Evolutionary conservation across 2,113 vertebrate genomes (phyloP).

Genomic region (Leptodactylus fuscus): DNA sequence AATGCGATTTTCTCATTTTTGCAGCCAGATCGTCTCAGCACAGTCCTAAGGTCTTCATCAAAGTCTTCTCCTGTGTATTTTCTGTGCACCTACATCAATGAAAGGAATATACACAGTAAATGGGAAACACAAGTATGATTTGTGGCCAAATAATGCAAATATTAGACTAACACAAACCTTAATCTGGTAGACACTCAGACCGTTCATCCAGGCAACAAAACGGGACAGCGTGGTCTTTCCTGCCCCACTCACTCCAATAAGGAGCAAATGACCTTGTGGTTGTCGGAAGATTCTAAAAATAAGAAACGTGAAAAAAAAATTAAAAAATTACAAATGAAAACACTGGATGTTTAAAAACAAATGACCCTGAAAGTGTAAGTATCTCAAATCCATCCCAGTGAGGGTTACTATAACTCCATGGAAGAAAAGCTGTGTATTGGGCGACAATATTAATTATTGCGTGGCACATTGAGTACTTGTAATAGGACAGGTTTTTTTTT

Average conservation of each 20-base stretch:
- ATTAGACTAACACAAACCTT: slow-evolving; percentile 77
- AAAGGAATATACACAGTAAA: background rate
- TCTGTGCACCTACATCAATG: slow-evolving; percentile 85
- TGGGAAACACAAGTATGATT: background rate
- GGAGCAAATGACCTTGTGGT: slow-evolving; percentile 94
- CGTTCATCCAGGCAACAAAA: slow-evolving; percentile 99
- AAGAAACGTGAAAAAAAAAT: background rate
- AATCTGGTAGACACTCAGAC: slow-evolving; percentile 97
- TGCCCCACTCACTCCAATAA: slow-evolving; percentile 97
- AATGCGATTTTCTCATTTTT: slow-evolving; percentile 99
- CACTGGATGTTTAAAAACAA: no score
- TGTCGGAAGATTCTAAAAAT: slow-evolving; percentile 93
- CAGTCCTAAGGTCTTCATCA: slow-evolving; percentile 94
- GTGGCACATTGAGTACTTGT: no score
- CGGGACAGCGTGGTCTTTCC: slow-evolving; percentile 97
- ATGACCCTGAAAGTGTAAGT: no score
- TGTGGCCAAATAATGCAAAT: background rate
- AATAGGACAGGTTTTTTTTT: no score
- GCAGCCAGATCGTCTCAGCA: slow-evolving; percentile 94
- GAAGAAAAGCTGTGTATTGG: no score
- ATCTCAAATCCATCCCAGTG: no score
- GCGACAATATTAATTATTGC: no score
- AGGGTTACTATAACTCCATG: no score
- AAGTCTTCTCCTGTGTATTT: slow-evolving; percentile 99
- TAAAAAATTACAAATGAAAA: no score